Conservation (phyloP, 2,113 vertebrate genomes). For the Leucopternis melanops region DNA sequence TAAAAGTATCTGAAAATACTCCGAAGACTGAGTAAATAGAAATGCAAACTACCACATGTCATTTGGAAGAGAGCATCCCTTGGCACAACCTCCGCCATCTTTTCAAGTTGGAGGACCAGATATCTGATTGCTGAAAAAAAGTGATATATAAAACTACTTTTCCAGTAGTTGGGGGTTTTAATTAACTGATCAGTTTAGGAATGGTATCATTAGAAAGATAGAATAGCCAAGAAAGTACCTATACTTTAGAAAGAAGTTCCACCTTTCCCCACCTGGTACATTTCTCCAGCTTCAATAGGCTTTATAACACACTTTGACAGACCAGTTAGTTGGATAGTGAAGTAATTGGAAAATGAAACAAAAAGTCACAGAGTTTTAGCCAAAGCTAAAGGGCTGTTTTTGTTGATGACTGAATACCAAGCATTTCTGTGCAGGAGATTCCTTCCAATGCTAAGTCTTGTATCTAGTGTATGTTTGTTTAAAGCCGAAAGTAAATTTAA, state of each 20-base stretch:
- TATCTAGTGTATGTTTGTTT: not conserved
- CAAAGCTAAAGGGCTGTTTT: not conserved
- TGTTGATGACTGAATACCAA: not conserved
- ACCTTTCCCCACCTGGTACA: not conserved
- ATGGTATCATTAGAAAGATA: not conserved
- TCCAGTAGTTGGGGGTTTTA: not conserved
- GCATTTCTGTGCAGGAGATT: not conserved
- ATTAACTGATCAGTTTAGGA: not conserved
- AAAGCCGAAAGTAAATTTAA: not conserved
- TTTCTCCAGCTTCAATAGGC: not conserved
- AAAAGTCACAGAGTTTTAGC: not conserved
- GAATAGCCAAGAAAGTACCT: not conserved
- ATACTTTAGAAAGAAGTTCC: not conserved
- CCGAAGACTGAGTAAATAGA: not conserved
- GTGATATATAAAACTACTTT: not conserved
- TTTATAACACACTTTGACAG: not conserved
- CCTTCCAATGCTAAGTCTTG: not conserved
- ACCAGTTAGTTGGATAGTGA: not conserved
- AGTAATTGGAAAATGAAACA: not conserved
- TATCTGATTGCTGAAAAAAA: not conserved
- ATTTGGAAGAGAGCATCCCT: not conserved
- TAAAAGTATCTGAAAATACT: not conserved
- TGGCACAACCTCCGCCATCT: accelerated
- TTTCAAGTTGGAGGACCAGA: not conserved
- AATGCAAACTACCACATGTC: not conserved